Evolutionary conservation across 2,797 vertebrate genomes (phyloP).

Genomic region (Alcedo atthis): DNA sequence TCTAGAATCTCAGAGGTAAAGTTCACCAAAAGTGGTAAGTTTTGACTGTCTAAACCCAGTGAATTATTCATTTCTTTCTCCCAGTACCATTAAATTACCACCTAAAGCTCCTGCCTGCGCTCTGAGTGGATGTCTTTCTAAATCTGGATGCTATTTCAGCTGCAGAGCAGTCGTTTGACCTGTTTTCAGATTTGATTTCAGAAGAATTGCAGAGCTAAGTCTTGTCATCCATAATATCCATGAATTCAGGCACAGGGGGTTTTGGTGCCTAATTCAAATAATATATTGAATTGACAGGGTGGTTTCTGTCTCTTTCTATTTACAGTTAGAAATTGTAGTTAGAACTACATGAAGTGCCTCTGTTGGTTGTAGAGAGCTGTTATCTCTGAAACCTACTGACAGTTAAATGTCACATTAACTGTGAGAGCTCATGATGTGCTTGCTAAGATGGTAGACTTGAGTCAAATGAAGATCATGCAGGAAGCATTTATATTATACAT

Average conservation of each 20-base stretch:
- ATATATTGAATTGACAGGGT: background rate
- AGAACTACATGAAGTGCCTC: background rate
- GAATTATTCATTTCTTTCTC: slow-evolving; percentile 54
- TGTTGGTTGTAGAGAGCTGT: background rate
- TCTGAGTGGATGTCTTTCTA: slow-evolving; percentile 21
- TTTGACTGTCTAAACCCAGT: slow-evolving; percentile 19
- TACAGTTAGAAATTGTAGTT: background rate
- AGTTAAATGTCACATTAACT: background rate
- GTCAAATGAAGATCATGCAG: background rate
- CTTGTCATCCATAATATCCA: background rate
- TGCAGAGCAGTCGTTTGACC: background rate
- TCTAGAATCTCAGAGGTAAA: slow-evolving; percentile 46
- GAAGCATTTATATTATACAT: background rate
- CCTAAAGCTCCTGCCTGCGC: background rate
- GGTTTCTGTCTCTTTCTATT: background rate
- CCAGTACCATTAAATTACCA: background rate
- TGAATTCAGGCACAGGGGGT: background rate
- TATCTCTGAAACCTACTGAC: background rate
- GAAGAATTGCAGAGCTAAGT: background rate
- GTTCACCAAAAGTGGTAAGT: slow-evolving; percentile 41
- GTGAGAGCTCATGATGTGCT: background rate
- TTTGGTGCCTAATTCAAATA: background rate
- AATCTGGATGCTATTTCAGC: background rate
- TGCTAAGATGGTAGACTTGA: background rate
- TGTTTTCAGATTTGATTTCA: background rate